Percentiles rank a stretch among this genome's conserved stretches.
Conservation (phyloP, 2,797 vertebrate species). For the Mus minutoides region DNA sequence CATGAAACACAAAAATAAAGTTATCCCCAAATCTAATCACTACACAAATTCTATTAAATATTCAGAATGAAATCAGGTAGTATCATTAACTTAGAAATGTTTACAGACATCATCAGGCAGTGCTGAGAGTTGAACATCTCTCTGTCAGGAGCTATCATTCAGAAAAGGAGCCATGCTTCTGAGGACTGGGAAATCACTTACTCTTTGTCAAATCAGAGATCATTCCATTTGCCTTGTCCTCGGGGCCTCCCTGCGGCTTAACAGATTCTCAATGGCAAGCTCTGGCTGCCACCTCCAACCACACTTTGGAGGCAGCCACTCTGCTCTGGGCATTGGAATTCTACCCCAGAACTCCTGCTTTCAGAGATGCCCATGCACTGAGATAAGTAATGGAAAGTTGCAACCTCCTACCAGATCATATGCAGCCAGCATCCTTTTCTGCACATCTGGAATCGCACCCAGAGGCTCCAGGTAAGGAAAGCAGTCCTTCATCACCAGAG, state of each 20-base stretch:
- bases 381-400: not conserved
- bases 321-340: not conserved
- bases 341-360: not conserved
- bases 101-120: conserved; percentile 30
- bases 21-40: conserved; percentile 33
- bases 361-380: not conserved
- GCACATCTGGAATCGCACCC: conserved; percentile 90
- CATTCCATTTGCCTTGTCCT: not conserved
- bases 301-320: not conserved
- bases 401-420: conserved; percentile 92
- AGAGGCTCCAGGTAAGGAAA: conserved; percentile 95
- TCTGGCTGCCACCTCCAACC: not conserved
- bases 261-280: not conserved
- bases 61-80: conserved; percentile 36
- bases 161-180: not conserved
- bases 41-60: conserved; percentile 36
- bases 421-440: conserved; percentile 93
- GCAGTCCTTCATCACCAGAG: conserved; percentile 92
- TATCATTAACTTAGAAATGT: conserved; percentile 50
- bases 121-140: not conserved
- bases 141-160: not conserved
- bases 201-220: conserved; percentile 10
- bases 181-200: conserved; percentile 2
- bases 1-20: conserved; percentile 31
- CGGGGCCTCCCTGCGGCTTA: not conserved